Evolutionary conservation across 2,113 vertebrate genomes (phyloP).

Genomic region (Sporophila hypoxantha): DNA sequence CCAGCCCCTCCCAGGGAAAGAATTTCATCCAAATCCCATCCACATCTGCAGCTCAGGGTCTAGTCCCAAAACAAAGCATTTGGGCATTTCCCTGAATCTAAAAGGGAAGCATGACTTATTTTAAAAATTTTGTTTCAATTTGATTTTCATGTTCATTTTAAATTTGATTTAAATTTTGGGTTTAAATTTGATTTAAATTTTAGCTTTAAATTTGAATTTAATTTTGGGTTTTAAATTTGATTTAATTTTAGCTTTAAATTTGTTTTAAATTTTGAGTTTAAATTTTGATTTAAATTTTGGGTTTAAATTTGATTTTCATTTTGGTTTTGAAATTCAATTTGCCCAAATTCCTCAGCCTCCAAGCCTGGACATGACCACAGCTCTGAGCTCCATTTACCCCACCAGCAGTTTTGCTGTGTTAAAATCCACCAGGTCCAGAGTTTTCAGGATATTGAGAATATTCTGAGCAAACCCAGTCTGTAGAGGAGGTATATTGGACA

Average conservation of each 20-base stretch:
- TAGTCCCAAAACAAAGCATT: neutral
- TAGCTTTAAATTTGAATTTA: neutral
- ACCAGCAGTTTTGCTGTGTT: neutral
- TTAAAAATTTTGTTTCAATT: neutral
- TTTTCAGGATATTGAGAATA: neutral
- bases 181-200: too few species aligned
- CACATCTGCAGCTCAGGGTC: neutral
- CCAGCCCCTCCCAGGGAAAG: neutral
- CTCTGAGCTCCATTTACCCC: neutral
- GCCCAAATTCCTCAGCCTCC: neutral
- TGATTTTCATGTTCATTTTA: neutral
- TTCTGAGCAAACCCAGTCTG: neutral
- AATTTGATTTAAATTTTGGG: too few species aligned
- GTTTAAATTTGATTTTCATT: too few species aligned
- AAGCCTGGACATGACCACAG: rapidly evolving
- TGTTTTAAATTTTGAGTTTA: too few species aligned
- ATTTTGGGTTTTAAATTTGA: neutral
- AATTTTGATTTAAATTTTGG: too few species aligned
- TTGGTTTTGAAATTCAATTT: neutral
- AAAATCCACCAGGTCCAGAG: neutral
- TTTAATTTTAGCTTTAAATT: too few species aligned
- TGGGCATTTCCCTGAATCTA: neutral
- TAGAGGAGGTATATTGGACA: neutral
- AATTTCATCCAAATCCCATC: neutral
- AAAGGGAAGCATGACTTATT: too few species aligned